Base-by-base conservation (phyloP, 1,140 invertebrate genomes). In the Patella vulgata region DNA sequence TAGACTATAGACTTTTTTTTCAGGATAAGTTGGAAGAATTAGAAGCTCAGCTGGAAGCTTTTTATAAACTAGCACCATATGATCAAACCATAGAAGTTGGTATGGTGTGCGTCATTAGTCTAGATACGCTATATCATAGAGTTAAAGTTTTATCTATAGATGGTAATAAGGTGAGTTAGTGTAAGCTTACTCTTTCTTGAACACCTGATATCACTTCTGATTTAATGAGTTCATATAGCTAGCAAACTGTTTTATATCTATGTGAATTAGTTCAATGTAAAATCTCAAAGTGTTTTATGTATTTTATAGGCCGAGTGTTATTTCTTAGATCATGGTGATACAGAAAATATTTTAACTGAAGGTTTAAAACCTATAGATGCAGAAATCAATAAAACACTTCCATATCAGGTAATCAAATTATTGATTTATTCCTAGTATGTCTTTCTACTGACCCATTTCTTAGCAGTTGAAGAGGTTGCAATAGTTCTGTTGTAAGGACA, bases 301-400 rank as follows among this genome's bases (percentile, higher is more conserved):
- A 14, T 9, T 40, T 55, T 53, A 28, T 40, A 72, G 70, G 56
- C 59, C 3, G 51, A 69, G 43, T 66, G 63, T 42, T 59, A 58
- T 14, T 72, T 66, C 52, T 36, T 72, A 23, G 70, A 72, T 40
- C 66, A 72, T 62, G 70, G 70, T n/a, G 67, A 72, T 39, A 53
- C 66, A 19, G 70, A 72, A n/a, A 39, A 28, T 11, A 23, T 72
- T 4, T 42, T 47, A 11, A 46, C 47, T 39, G 50, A 58, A 44
- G 56, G 61, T 31, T 36, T 72, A 3, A 53, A 47, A 33, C 23
- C 46, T 5, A 31, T 72, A 43, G 70, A 72, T 36, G 40, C 47
- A 2, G 40, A 58, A 1, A 17, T 64, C 31, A 72, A 72, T 31
- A 60, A 58, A 47, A 19, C 21, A 2, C 36, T 72, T 4, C 58